Evolutionary conservation across 2,888 invertebrate genomes (phyloP).

Genomic region (Campopleginae sp.): DNA sequence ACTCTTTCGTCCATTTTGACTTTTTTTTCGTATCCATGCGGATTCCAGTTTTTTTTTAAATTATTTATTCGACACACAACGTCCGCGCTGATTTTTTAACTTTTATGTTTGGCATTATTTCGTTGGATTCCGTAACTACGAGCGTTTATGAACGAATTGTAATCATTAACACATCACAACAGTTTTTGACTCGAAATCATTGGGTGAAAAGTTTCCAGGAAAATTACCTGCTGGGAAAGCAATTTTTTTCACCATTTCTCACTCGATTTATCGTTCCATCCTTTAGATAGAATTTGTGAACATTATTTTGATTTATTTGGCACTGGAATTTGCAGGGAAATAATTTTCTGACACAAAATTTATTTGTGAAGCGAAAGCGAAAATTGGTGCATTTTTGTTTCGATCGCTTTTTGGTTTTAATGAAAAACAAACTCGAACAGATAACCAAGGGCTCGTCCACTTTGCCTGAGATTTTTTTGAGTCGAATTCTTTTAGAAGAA

Average conservation of each 20-base stretch:
- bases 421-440: neutral
- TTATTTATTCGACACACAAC: slow-evolving; percentile 8
- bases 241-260: no score
- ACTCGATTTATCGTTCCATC: no score
- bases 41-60: neutral
- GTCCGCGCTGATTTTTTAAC: slow-evolving; percentile 21
- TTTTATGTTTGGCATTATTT: slow-evolving; percentile 47
- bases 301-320: neutral
- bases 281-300: no score
- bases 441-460: slow-evolving; percentile 69
- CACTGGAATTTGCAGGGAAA: neutral
- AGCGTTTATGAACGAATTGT: slow-evolving; percentile 25
- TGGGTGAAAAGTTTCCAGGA: no score
- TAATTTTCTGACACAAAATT: neutral
- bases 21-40: slow-evolving; percentile 18
- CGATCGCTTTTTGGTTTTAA: neutral
- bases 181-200: neutral
- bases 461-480: slow-evolving; percentile 67
- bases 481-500: slow-evolving; percentile 15
- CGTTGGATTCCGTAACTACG: slow-evolving; percentile 5
- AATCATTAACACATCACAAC: slow-evolving; percentile 14
- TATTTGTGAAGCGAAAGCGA: slow-evolving; percentile 6
- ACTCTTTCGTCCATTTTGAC: neutral
- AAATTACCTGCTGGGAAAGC: no score
- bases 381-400: slow-evolving; percentile 40